Evolutionary conservation across 2,113 vertebrate species (phyloP).

Genomic region (Aphelocoma coerulescens): DNA sequence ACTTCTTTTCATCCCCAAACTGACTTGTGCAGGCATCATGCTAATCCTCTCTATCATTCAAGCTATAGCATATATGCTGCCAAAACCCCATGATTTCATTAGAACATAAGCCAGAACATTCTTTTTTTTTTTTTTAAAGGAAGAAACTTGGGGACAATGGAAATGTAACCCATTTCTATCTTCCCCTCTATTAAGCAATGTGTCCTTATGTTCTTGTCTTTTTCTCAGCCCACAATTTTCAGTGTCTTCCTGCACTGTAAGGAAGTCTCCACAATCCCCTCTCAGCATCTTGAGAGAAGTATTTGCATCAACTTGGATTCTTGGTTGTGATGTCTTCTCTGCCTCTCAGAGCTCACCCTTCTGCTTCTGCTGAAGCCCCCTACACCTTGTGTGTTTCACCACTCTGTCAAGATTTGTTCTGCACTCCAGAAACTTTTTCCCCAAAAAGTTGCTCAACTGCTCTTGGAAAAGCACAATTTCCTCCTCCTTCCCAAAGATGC

Average conservation of each 20-base stretch:
- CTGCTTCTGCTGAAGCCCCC: not conserved
- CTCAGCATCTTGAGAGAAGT: not conserved
- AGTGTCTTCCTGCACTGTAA: not conserved
- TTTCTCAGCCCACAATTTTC: not conserved
- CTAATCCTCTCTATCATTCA: not conserved
- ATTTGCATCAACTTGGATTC: not conserved
- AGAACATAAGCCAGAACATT: not conserved
- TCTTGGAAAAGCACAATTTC: conserved; percentile 14
- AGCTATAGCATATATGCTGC: not conserved
- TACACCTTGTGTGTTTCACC: not conserved
- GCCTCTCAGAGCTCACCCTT: not conserved
- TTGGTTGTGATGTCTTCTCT: not conserved
- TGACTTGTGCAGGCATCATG: not conserved
- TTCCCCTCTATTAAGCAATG: not conserved
- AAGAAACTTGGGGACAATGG: not conserved
- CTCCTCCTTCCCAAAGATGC: not conserved
- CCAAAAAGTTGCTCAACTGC: not conserved
- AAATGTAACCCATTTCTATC: not conserved
- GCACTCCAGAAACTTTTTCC: not conserved
- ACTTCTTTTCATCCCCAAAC: not conserved
- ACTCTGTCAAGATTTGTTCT: not conserved
- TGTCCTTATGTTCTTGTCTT: not conserved
- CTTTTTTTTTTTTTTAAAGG: not conserved
- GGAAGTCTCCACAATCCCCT: not conserved
- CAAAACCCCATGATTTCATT: not conserved